These are phyloP conservation scores for Chydorus sphaericus DNA, from an alignment of 2,888 invertebrate genomes.

Conservation along the genomic window DNA sequence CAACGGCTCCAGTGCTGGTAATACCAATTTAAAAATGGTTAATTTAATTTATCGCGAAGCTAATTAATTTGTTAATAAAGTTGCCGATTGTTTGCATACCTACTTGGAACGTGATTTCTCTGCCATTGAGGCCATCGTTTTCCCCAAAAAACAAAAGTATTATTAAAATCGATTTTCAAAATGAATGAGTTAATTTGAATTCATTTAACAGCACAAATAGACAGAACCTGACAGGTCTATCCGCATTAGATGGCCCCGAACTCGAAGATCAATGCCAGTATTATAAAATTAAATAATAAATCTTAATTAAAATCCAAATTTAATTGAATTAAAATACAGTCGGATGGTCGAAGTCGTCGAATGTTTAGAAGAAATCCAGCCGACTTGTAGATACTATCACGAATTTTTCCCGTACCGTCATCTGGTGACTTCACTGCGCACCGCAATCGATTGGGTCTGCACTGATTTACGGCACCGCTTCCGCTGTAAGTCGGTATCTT, in stretches of 20 bases:
- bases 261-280: constrained; percentile 11
- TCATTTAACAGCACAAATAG: not conserved
- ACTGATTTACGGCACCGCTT: constrained; percentile 9
- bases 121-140: constrained; percentile 21
- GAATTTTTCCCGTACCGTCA: constrained; percentile 16
- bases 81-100: constrained; percentile 23
- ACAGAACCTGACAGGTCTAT: not conserved
- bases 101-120: constrained; percentile 23
- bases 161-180: not conserved
- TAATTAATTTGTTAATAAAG: constrained; percentile 16
- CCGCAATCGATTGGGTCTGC: constrained; percentile 13
- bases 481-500: not conserved
- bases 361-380: constrained; percentile 13
- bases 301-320: not conserved
- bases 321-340: not conserved
- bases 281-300: not conserved
- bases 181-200: not conserved
- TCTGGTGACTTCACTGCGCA: constrained; percentile 13
- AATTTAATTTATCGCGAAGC: no score
- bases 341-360: constrained; percentile 12
- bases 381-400: constrained; percentile 9
- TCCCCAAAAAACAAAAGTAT: constrained; percentile 14
- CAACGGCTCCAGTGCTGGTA: not conserved
- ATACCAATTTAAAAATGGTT: no score
- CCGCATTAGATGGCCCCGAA: constrained; percentile 8